Evolutionary conservation across 2,888 invertebrate genomes (phyloP).

Genomic region (Hedya salicella): DNA sequence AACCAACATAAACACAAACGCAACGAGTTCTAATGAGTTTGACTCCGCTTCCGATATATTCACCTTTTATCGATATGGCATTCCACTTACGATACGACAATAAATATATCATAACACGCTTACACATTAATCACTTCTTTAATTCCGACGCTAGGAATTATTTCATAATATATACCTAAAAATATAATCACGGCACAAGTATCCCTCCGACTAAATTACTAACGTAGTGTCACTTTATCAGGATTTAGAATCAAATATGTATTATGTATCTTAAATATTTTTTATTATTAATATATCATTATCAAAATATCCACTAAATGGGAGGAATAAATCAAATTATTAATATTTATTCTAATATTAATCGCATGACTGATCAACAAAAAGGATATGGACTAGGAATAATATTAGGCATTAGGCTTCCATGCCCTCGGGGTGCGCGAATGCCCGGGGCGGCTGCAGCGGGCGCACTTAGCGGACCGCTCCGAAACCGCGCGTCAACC

Average conservation of each 20-base stretch:
- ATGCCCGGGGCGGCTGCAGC: slow-evolving; percentile 47
- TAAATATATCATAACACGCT: slow-evolving; percentile 83
- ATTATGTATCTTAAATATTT: slow-evolving; percentile 86
- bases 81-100: slow-evolving; percentile 84
- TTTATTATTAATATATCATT: slow-evolving; percentile 86
- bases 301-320: slow-evolving; percentile 86
- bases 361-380: slow-evolving; percentile 86
- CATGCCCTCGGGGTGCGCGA: slow-evolving; percentile 68
- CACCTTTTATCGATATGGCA: slow-evolving; percentile 86
- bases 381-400: slow-evolving; percentile 86
- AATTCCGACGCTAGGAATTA: slow-evolving; percentile 86
- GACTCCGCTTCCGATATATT: slow-evolving; percentile 81
- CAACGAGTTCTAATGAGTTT: slow-evolving; percentile 80
- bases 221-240: slow-evolving; percentile 85
- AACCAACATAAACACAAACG: slow-evolving; percentile 76
- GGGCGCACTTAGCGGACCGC: slow-evolving; percentile 33
- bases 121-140: slow-evolving; percentile 85
- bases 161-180: slow-evolving; percentile 85
- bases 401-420: slow-evolving; percentile 82
- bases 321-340: slow-evolving; percentile 86
- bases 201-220: slow-evolving; percentile 86
- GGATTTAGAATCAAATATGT: slow-evolving; percentile 86
- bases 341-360: slow-evolving; percentile 84
- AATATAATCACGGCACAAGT: slow-evolving; percentile 86
- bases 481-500: slow-evolving; percentile 31